These are phyloP conservation scores for Gibbula magus DNA, from an alignment of 2,888 invertebrate genomes.

Conservation along the genomic window DNA sequence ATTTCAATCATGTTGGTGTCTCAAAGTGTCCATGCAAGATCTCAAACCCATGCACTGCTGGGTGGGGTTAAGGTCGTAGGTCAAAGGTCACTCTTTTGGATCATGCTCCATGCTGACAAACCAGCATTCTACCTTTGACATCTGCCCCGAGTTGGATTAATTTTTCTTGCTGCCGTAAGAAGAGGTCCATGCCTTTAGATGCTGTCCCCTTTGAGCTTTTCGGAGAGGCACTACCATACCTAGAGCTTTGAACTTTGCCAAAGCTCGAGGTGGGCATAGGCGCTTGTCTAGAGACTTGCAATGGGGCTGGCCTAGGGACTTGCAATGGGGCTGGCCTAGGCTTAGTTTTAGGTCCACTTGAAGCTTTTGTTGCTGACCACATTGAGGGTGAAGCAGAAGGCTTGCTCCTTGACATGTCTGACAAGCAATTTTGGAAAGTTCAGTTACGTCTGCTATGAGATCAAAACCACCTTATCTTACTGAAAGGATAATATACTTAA, in stretches of 20 bases:
- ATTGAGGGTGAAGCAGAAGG: conserved; percentile 13
- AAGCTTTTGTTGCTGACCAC: conserved; percentile 4
- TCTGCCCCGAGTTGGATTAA: conserved; percentile 57
- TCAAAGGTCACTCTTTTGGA: conserved; percentile 12
- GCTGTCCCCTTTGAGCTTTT: conserved; percentile 29
- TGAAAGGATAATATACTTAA: no score
- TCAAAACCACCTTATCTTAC: background rate
- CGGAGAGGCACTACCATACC: conserved; percentile 5
- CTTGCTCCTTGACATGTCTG: conserved; percentile 21
- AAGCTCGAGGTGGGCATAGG: conserved; percentile 26
- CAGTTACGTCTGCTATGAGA: conserved; percentile 9
- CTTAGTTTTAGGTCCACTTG: conserved; percentile 6
- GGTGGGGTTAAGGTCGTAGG: background rate
- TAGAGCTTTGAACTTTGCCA: conserved; percentile 18
- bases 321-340: background rate
- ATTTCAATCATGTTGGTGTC: no score
- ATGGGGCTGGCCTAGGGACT: background rate
- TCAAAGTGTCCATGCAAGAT: background rate
- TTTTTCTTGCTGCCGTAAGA: conserved; percentile 61
- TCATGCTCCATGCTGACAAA: conserved; percentile 32
- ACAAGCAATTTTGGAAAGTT: conserved; percentile 17
- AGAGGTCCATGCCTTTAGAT: conserved; percentile 63
- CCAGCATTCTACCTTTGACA: conserved; percentile 55
- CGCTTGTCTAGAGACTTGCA: background rate
- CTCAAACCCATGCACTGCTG: background rate